These are phyloP conservation scores for Apodemia hepburni DNA, from an alignment of 2,888 invertebrate species.

Conservation along the genomic window DNA sequence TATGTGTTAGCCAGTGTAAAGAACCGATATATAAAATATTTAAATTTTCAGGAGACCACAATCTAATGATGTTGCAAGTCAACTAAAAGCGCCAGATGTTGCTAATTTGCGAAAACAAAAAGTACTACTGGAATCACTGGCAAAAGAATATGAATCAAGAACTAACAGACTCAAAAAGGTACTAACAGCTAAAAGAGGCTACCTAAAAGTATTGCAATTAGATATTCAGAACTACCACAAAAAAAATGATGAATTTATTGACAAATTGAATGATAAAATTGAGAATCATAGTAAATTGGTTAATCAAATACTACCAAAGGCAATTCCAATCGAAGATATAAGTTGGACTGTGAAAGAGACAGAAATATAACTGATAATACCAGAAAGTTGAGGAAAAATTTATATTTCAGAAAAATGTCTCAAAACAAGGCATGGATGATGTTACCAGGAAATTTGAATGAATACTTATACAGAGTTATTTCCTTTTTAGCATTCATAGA, in stretches of 20 bases:
- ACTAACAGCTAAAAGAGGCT: constrained; percentile 61
- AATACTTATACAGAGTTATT: no score
- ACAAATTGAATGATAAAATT: constrained; percentile 52
- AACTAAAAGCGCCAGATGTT: constrained; percentile 58
- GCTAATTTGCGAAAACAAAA: constrained; percentile 63
- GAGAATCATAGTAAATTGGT: constrained; percentile 49
- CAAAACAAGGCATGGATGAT: no score
- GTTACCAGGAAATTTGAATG: no score
- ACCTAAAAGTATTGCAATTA: constrained; percentile 62
- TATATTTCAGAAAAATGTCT: constrained; percentile 77
- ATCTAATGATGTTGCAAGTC: constrained; percentile 57
- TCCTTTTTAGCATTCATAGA: constrained; percentile 61
- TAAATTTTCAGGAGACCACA: constrained; percentile 59
- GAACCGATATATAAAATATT: background rate
- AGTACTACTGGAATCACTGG: constrained; percentile 51
- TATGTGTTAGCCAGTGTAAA: background rate
- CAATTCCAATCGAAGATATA: constrained; percentile 43
- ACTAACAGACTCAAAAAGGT: constrained; percentile 57
- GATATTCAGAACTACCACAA: constrained; percentile 68
- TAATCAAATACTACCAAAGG: constrained; percentile 39
- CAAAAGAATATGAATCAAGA: constrained; percentile 61
- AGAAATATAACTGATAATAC: constrained; percentile 45
- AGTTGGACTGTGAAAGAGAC: constrained; percentile 51
- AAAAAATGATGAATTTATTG: constrained; percentile 59
- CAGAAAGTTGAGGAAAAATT: constrained; percentile 62